Conservation (phyloP, 1,140 invertebrate genomes). For the Sitophilus oryzae region DNA sequence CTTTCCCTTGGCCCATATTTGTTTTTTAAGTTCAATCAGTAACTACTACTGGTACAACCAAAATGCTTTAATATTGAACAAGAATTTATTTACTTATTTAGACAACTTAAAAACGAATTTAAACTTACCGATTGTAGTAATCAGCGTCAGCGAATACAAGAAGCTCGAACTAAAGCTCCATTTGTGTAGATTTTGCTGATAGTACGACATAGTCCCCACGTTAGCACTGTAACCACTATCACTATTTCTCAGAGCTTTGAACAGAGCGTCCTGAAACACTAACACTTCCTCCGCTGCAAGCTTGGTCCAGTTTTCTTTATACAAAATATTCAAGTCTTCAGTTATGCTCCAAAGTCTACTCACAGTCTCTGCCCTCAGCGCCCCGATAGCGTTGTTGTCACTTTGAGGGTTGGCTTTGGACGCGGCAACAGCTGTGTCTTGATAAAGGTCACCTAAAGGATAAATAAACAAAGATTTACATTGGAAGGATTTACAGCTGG, state of each 20-base stretch:
- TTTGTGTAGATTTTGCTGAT: conserved; percentile 55
- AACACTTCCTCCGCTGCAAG: conserved; percentile 76
- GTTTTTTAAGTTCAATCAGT: too few species aligned
- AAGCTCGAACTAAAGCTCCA: conserved; percentile 91
- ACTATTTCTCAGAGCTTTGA: conserved; percentile 43
- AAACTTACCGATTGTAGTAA: conserved; percentile 89
- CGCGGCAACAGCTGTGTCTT: conserved; percentile 53
- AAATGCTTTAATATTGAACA: neutral
- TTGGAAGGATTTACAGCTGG: neutral
- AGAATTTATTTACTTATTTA: neutral
- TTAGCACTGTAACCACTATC: conserved; percentile 29
- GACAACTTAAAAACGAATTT: neutral
- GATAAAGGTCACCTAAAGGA: conserved; percentile 30
- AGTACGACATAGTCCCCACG: conserved; percentile 33
- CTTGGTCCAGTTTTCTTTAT: conserved; percentile 91
- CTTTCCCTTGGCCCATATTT: too few species aligned
- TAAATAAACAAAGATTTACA: neutral
- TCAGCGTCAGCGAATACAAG: conserved; percentile 90
- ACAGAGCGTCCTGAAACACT: conserved; percentile 67
- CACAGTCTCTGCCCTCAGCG: conserved; percentile 57
- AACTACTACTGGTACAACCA: neutral
- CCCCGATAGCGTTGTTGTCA: conserved; percentile 34
- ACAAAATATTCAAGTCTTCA: conserved; percentile 87
- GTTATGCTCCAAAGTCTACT: conserved; percentile 89
- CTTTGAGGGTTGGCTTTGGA: conserved; percentile 52